These are phyloP conservation scores for Crotalus viridis DNA, from an alignment of 2,113 vertebrate species.

Conservation along the genomic window DNA sequence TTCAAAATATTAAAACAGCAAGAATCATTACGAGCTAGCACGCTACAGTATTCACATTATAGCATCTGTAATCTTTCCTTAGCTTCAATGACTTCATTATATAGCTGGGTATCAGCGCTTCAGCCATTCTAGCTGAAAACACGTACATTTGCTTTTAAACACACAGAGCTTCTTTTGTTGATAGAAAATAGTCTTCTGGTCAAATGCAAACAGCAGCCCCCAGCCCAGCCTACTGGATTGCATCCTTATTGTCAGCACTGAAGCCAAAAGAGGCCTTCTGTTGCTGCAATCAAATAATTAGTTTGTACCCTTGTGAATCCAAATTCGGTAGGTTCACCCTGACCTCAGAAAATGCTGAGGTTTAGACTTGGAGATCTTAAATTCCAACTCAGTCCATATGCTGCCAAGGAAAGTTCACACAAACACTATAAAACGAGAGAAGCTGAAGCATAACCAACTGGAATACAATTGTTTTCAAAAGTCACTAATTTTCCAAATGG, in stretches of 20 bases:
- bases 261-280: slow-evolving; percentile 53
- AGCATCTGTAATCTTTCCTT: slow-evolving; percentile 64
- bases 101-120: slow-evolving; percentile 56
- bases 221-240: slow-evolving; percentile 32
- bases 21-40: slow-evolving; percentile 56
- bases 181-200: slow-evolving; percentile 40
- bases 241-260: slow-evolving; percentile 28
- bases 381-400: neutral
- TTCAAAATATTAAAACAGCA: slow-evolving; percentile 51
- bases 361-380: neutral
- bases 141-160: slow-evolving; percentile 41
- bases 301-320: slow-evolving; percentile 19
- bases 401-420: neutral
- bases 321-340: slow-evolving; percentile 29
- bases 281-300: slow-evolving; percentile 17
- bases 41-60: slow-evolving; percentile 46
- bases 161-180: slow-evolving; percentile 59
- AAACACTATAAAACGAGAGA: neutral
- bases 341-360: slow-evolving; percentile 31
- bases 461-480: neutral
- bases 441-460: neutral
- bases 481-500: neutral
- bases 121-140: slow-evolving; percentile 15
- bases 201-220: slow-evolving; percentile 3
- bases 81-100: slow-evolving; percentile 59